A percentile compares a stretch with the other conserved stretches of the same genome.
These are phyloP conservation scores for Pterocles burchelli DNA, from an alignment of 2,113 vertebrate genomes.

Conservation along the genomic window DNA sequence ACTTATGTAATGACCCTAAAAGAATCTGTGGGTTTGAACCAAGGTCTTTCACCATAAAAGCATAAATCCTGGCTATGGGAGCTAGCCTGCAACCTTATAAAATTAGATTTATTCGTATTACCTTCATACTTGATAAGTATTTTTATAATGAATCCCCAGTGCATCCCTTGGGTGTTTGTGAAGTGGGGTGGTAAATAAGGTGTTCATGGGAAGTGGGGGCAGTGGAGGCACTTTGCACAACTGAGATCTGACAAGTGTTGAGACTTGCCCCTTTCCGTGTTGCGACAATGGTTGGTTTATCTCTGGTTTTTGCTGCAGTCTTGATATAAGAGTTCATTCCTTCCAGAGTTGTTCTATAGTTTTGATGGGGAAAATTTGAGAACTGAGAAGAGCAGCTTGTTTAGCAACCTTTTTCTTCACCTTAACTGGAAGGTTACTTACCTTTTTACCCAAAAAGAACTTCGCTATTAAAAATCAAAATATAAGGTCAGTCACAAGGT, in stretches of 20 bases:
- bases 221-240: background rate
- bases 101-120: background rate
- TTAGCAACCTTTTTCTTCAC: background rate
- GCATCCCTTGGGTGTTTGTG: background rate
- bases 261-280: background rate
- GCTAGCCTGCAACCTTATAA: background rate
- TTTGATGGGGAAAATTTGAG: background rate
- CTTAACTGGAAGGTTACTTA: background rate
- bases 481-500: background rate
- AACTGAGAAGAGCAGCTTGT: background rate
- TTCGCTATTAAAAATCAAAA: background rate
- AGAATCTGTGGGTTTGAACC: constrained; percentile 15
- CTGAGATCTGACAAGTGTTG: background rate
- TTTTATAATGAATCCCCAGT: background rate
- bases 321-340: background rate
- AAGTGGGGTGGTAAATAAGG: background rate
- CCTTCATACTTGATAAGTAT: background rate
- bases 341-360: background rate
- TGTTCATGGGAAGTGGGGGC: background rate
- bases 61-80: background rate
- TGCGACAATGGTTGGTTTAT: background rate
- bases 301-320: background rate
- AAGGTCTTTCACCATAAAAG: background rate
- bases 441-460: background rate
- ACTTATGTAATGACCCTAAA: background rate